Evolutionary conservation across 2,888 invertebrate genomes (phyloP), one percentile per base, ranked within the genome.

Genomic region (Eristalis arbustorum): DNA sequence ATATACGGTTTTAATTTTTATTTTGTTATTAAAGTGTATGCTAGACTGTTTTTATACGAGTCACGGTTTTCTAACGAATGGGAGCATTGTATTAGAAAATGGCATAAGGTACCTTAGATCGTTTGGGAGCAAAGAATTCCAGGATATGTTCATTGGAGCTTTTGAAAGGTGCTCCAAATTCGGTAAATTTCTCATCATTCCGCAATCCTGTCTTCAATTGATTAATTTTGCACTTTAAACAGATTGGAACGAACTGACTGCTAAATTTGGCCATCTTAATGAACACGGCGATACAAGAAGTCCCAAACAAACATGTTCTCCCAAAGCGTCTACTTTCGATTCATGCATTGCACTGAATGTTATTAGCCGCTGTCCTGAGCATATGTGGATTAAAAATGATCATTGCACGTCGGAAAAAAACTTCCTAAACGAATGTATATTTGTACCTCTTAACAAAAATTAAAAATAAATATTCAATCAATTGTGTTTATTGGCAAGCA

Each of bases 41-140:
- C n/a, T 88, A 3, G 71, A 88, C 28, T 89, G 89, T 28, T 78
- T 89, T 73, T 89, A 88, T 68, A 78, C 13, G 28, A 72, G 84
- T 18, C 83, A 78, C 75, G 22, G 74, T 56, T 56, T 89, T n/a
- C 85, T 87, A 63, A 82, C 84, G 62, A 88, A 81, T 22, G 13
- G 34, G n/a, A 62, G 42, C 10, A 71, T 89, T 22, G 71, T 88
- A 62, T 61, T 89, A 63, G 62, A 61, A 0, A 78, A 42, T 14
- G 87, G 80, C 11, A 62, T 76, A n/a, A n/a, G 31, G n/a, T 88
- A 79, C 59, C 62, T 89, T 28, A 56, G 87, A 40, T 23, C n/a
- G 5, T 64, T 88, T 59, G 57, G 8, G 0, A 77, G 88, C 25
- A 66, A 59, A 23, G 71, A 69, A 22, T 74, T 88, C 11, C 57